These are phyloP conservation scores for Drosophila varians DNA, from an alignment of 1,140 invertebrate species.

Conservation along the genomic window DNA sequence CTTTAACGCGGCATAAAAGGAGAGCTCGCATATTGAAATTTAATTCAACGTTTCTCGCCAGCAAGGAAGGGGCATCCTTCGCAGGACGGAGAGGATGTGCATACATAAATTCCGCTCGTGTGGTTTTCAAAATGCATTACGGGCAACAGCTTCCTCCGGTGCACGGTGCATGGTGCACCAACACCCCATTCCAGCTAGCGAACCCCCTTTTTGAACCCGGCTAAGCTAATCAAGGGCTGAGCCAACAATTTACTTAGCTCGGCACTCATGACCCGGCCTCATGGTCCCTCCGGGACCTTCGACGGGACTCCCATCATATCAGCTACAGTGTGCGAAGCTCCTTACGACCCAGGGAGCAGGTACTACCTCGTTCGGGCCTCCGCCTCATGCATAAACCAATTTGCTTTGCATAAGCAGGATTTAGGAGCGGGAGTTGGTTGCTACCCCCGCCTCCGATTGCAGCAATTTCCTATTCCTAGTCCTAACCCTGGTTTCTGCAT, in stretches of 20 bases:
- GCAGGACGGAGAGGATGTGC: conserved; percentile 44
- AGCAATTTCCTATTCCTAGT: conserved; percentile 66
- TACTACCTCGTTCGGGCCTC: conserved; percentile 35
- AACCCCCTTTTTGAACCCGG: conserved; percentile 21
- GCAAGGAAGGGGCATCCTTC: conserved; percentile 2
- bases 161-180: too few species aligned
- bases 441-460: conserved; percentile 48
- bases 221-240: conserved; percentile 79
- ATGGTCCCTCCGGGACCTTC: not conserved
- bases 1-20: conserved; percentile 42
- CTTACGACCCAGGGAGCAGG: conserved; percentile 43
- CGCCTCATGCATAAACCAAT: conserved; percentile 79
- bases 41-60: conserved; percentile 30
- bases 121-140: conserved; percentile 77
- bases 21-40: conserved; percentile 43
- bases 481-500: conserved; percentile 69
- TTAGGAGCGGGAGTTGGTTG: not conserved
- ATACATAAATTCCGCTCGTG: conserved; percentile 76
- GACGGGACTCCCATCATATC: conserved; percentile 60
- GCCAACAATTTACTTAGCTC: conserved; percentile 78
- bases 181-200: not conserved
- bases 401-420: conserved; percentile 69
- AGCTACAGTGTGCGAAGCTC: conserved; percentile 56
- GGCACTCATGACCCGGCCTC: conserved; percentile 24
- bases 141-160: conserved; percentile 29